Conservation (phyloP, 2,797 vertebrate genomes). For the Dendrocincla fuliginosa region DNA sequence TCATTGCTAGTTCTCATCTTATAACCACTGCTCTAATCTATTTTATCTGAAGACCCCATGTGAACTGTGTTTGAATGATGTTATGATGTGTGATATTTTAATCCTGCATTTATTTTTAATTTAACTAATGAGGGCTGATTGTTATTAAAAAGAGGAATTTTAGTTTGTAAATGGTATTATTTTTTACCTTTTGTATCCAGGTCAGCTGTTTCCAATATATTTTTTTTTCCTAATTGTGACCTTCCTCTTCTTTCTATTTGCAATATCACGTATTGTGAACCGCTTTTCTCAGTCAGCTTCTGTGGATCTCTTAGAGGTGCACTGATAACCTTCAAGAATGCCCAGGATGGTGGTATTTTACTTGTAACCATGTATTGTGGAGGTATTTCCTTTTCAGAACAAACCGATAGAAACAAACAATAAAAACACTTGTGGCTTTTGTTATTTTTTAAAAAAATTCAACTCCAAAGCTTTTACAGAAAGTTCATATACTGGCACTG, state of each 20-base stretch:
- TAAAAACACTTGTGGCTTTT: rapidly evolving
- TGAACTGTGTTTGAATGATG: background rate
- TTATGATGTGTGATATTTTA: background rate
- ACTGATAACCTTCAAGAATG: background rate
- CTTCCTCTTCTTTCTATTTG: background rate
- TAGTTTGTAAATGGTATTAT: background rate
- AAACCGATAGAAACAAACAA: background rate
- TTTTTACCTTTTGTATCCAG: background rate
- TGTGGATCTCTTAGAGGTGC: background rate
- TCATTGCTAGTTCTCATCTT: background rate
- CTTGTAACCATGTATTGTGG: background rate
- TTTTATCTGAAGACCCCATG: background rate
- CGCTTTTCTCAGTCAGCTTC: background rate
- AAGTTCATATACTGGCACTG: background rate
- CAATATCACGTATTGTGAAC: background rate
- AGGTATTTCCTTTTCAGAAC: background rate
- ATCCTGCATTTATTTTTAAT: slow-evolving; percentile 51
- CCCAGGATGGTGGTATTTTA: background rate
- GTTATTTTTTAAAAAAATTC: background rate
- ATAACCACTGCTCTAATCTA: background rate
- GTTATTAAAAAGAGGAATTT: slow-evolving; percentile 9
- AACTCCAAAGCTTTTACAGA: background rate
- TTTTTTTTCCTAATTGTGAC: background rate
- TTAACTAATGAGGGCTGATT: slow-evolving; percentile 28
- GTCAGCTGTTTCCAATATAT: background rate